Conservation (phyloP, 1,140 invertebrate species). For the Drosophila aff. region DNA sequence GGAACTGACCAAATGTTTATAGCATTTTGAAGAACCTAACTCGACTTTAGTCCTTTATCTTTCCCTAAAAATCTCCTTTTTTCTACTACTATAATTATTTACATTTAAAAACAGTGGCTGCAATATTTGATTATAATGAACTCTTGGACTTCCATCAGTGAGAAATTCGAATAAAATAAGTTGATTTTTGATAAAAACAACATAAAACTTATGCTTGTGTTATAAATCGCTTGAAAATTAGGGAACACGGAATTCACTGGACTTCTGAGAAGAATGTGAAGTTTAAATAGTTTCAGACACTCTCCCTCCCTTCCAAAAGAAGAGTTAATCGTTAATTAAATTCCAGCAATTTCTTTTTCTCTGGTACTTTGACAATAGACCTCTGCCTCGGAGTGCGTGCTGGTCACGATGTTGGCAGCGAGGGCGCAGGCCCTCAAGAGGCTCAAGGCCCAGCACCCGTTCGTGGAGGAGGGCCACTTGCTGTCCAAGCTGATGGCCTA, state of each 20-base stretch:
- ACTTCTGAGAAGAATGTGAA: neutral
- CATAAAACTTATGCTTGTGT: too few species aligned
- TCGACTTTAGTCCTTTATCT: too few species aligned
- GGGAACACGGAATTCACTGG: neutral
- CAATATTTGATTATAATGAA: too few species aligned
- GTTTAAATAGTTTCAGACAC: neutral
- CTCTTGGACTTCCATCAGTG: too few species aligned
- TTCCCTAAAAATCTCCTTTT: too few species aligned
- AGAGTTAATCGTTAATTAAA: neutral
- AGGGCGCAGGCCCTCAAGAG: conserved; percentile 96
- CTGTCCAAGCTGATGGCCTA: conserved; percentile 98
- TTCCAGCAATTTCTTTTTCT: neutral
- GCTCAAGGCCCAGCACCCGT: conserved; percentile 95
- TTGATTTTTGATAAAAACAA: too few species aligned
- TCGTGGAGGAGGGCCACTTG: conserved; percentile 96
- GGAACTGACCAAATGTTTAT: too few species aligned
- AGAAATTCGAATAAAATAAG: too few species aligned
- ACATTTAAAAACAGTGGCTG: too few species aligned
- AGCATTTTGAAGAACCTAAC: too few species aligned
- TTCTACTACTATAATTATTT: too few species aligned
- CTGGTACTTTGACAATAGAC: conserved; percentile 87
- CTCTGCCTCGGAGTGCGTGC: conserved; percentile 98
- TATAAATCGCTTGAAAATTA: too few species aligned
- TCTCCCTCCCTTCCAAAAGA: neutral
- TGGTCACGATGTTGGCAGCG: conserved; percentile 97